Evolutionary conservation across 2,797 vertebrate genomes (phyloP).

Genomic region (Malurus splendens): DNA sequence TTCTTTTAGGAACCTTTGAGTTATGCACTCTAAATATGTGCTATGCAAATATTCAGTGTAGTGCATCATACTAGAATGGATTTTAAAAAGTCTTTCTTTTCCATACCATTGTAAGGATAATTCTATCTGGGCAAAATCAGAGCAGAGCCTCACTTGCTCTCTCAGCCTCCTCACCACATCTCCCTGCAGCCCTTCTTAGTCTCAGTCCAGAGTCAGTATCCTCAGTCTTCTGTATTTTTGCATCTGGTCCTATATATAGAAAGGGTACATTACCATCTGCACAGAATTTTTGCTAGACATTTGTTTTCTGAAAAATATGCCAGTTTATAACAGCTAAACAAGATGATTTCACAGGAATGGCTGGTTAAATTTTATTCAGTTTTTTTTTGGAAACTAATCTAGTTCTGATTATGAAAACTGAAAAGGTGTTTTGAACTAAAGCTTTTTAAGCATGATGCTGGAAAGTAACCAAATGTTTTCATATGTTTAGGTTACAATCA

Average conservation of each 20-base stretch:
- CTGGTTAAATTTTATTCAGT: not conserved
- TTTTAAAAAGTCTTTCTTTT: not conserved
- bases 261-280: not conserved
- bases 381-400: not conserved
- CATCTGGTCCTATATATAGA: not conserved
- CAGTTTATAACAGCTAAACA: not conserved
- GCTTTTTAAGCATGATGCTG: not conserved
- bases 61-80: not conserved
- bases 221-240: not conserved
- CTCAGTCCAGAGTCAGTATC: not conserved
- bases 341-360: not conserved
- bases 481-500: conserved; percentile 85
- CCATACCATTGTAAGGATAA: not conserved
- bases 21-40: not conserved
- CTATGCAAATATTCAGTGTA: not conserved
- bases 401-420: not conserved
- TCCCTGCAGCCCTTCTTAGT: not conserved
- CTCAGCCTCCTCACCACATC: not conserved
- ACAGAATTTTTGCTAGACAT: not conserved
- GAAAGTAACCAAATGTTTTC: not conserved
- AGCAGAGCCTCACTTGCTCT: not conserved
- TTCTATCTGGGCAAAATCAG: not conserved
- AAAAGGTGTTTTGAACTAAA: not conserved
- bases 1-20: not conserved
- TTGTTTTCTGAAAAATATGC: not conserved